Evolutionary conservation across 2,113 vertebrate genomes (phyloP).

Genomic region (Turnix velox): DNA sequence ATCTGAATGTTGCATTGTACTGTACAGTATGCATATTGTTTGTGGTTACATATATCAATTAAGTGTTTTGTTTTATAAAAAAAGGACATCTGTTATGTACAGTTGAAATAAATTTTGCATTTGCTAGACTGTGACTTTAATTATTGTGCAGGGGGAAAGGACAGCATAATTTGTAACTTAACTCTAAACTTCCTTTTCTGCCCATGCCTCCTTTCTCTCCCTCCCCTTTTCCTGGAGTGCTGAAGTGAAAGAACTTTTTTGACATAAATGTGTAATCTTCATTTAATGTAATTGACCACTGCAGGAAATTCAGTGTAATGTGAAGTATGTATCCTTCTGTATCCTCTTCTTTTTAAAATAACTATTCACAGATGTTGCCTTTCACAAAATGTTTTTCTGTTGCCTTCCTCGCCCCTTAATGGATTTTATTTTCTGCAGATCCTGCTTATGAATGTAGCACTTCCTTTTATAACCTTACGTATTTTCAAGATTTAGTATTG

Average conservation of each 20-base stretch:
- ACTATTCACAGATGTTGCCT: not conserved
- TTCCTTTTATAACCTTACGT: not conserved
- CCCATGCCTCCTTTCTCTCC: not conserved
- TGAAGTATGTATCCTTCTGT: not conserved
- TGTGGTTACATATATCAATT: conserved; percentile 80
- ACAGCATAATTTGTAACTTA: not conserved
- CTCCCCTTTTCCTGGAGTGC: not conserved
- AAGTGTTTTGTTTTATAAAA: conserved; percentile 85
- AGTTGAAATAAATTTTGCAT: conserved; percentile 99
- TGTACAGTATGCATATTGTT: conserved; percentile 85
- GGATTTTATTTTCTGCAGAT: not conserved
- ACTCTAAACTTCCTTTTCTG: not conserved
- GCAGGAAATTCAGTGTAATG: not conserved
- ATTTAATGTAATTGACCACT: not conserved
- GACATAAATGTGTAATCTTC: not conserved
- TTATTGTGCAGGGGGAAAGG: conserved; percentile 64
- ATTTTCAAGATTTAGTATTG: not conserved
- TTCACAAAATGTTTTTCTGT: not conserved
- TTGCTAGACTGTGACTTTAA: conserved; percentile 85
- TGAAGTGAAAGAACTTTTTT: not conserved
- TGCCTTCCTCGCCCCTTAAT: not conserved
- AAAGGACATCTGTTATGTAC: conserved; percentile 89
- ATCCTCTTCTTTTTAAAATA: not conserved
- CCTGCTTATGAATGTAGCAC: not conserved
- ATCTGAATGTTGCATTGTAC: conserved; percentile 85